Evolutionary conservation across 2,797 vertebrate genomes (phyloP).

Genomic region (Forpus xanthops): DNA sequence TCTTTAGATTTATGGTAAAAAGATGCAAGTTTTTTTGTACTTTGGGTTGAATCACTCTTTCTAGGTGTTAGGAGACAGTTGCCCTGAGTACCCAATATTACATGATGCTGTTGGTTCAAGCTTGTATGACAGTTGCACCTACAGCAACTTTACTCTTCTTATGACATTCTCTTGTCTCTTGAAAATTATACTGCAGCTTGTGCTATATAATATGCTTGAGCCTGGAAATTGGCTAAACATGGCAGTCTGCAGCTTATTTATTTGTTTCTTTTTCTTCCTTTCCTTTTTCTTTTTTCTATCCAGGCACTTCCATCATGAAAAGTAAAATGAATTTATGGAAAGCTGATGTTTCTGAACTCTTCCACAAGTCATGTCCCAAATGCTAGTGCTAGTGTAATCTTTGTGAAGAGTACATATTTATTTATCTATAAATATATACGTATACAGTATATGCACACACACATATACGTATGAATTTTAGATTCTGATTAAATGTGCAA

Average conservation of each 20-base stretch:
- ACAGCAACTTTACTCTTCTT: neutral
- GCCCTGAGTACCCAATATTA: neutral
- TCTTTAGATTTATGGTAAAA: neutral
- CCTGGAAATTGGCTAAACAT: neutral
- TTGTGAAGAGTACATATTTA: neutral
- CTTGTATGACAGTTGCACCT: neutral
- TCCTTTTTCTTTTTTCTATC: neutral
- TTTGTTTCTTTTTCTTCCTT: neutral
- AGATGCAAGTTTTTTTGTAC: neutral
- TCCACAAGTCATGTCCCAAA: neutral
- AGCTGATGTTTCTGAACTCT: neutral
- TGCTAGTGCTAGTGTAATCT: neutral
- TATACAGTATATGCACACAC: neutral
- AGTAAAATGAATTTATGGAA: neutral
- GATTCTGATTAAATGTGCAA: neutral
- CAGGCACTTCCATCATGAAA: neutral
- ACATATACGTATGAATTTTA: neutral
- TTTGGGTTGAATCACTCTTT: neutral
- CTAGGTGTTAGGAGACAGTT: neutral
- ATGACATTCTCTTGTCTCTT: neutral
- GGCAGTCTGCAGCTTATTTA: neutral
- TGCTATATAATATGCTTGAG: neutral
- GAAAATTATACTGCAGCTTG: neutral
- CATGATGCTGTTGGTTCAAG: neutral
- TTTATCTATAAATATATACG: neutral